Base-by-base conservation (phyloP, 2,113 vertebrate genomes). In the Gallinago paraguaiae region DNA sequence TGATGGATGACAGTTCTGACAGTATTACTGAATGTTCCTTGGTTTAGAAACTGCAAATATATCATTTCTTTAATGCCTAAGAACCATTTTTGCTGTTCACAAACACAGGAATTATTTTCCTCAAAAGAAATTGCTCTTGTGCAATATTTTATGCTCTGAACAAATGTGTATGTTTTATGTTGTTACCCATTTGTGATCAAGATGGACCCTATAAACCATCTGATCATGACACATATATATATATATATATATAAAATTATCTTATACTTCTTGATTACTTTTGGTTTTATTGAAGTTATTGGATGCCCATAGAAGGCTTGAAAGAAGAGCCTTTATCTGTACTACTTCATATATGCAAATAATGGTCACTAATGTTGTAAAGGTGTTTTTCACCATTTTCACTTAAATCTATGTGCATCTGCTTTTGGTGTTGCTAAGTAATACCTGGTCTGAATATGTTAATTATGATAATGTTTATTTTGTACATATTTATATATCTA, bases 91-190 rank as follows among this genome's bases (percentile, higher is more conserved):
- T 96, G 89, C 95, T 96, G 86, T 97, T 97, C 80, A 91, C 87
- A 95, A 97, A 93, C 90, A 92, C 72, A 75, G 84, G 78, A 96
- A 95, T 91, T 95, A 46, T 94, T 96, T 95, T 98, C 93, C 97
- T 97, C 61, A 96, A 88, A 96, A 87, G 80, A 96, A 97, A 94
- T 95, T 94, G 93, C 96, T 98, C 96, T 98, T 98, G 98, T 99
- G 98, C 98, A 98, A 98, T 98, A 98, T 98, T 98, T 98, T 98
- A 98, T 95, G 97, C 97, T 98, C 93, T 97, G 96, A 98, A 98
- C 98, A 98, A 97, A 97, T 86, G 95, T 96, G 83, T 97, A 65
- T 96, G 91, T 97, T 95, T 98, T 97, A 95, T 88, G 54, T 97
- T 90, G 71, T 87, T 96, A 96, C 33, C 92, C 84, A 28, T 96